These are phyloP conservation scores for Automeris io DNA, from an alignment of 2,888 invertebrate genomes.

Conservation along the genomic window DNA sequence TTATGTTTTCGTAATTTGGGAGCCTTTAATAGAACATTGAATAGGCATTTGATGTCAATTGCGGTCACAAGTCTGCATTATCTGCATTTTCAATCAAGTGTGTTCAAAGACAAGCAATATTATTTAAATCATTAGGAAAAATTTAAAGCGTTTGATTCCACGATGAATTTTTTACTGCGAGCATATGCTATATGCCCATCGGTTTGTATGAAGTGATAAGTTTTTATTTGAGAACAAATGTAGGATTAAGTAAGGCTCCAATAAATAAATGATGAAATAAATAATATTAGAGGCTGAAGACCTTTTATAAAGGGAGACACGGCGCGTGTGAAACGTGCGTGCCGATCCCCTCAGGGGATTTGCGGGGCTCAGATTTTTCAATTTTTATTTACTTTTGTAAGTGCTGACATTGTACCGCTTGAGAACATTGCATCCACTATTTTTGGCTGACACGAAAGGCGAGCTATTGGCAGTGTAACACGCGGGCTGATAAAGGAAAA, in stretches of 20 bases:
- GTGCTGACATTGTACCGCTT: constrained; percentile 37
- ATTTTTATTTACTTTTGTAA: constrained; percentile 72
- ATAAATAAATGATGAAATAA: constrained; percentile 31
- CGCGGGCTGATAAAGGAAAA: too few species aligned
- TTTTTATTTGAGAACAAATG: background rate
- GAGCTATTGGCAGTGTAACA: background rate
- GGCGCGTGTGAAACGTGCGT: constrained; percentile 58
- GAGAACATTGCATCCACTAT: constrained; percentile 29
- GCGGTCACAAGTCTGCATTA: too few species aligned
- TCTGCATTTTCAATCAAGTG: too few species aligned
- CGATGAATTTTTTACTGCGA: too few species aligned
- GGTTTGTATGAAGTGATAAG: too few species aligned
- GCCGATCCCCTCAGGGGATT: constrained; percentile 52
- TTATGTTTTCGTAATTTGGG: too few species aligned
- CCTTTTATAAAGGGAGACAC: constrained; percentile 40
- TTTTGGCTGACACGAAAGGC: constrained; percentile 12
- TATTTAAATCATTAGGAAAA: too few species aligned
- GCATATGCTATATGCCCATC: too few species aligned
- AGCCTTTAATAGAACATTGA: too few species aligned
- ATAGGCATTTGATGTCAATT: too few species aligned
- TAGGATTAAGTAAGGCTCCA: constrained; percentile 2
- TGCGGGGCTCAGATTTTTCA: constrained; percentile 60
- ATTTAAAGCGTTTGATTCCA: too few species aligned
- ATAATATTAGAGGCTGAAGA: constrained; percentile 38
- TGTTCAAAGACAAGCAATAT: too few species aligned